A percentile compares a stretch with the other conserved stretches of the same genome.
Conservation (phyloP, 2,888 invertebrate genomes). For the Alsophila aescularia region DNA sequence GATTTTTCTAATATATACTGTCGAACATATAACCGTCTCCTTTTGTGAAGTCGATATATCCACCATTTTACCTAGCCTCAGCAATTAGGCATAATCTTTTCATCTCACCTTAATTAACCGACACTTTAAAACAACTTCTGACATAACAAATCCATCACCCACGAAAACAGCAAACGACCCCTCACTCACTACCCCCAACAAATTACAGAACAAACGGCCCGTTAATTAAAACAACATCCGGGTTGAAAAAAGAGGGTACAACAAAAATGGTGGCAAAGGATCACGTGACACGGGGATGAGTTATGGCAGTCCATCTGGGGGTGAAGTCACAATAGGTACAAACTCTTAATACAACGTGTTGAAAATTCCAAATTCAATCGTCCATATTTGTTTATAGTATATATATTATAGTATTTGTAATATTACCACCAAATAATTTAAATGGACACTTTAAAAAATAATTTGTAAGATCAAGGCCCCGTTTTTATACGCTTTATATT, state of each 20-base stretch:
- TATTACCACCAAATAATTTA: too few species aligned
- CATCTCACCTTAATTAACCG: background rate
- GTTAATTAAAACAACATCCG: constrained; percentile 33
- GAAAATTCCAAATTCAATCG: too few species aligned
- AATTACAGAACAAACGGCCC: constrained; percentile 34
- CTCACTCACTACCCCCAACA: constrained; percentile 26
- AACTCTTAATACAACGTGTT: background rate
- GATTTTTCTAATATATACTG: too few species aligned
- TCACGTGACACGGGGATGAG: constrained; percentile 22
- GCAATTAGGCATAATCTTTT: too few species aligned
- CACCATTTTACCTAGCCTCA: too few species aligned
- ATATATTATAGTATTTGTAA: too few species aligned
- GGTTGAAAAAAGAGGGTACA: constrained; percentile 5
- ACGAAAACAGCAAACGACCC: constrained; percentile 21
- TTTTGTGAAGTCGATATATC: too few species aligned
- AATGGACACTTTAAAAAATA: too few species aligned
- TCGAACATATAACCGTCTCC: too few species aligned
- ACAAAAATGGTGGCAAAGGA: constrained; percentile 2
- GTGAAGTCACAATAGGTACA: constrained; percentile 6
- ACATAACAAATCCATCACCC: constrained; percentile 10
- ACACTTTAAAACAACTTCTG: background rate
- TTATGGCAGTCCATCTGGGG: constrained; percentile 8
- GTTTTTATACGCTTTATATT: too few species aligned
- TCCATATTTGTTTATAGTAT: too few species aligned
- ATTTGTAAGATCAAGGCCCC: too few species aligned